phyloP scores from a whole-genome alignment of 2,888 invertebrate genomes.

The Lycocerus yunnanus region DNA sequence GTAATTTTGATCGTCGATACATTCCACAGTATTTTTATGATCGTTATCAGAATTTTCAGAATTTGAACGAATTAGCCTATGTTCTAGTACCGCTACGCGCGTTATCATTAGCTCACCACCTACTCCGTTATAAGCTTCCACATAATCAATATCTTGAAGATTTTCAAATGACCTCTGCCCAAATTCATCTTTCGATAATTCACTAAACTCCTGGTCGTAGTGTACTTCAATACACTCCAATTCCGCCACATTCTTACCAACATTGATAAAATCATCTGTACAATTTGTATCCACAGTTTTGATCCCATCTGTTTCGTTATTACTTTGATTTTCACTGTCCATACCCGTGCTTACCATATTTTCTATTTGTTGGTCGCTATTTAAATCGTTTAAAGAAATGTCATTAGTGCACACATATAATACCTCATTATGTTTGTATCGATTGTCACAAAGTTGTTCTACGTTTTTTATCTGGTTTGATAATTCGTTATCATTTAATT shows the following conservation, averaged over 20 bases:
- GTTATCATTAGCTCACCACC: constrained; percentile 44
- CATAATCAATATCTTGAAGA: constrained; percentile 34
- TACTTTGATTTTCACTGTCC: not conserved
- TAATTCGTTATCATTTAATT: not conserved
- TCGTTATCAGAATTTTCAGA: not conserved
- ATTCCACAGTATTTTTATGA: not conserved
- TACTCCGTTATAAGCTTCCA: constrained; percentile 46
- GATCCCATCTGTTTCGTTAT: not conserved
- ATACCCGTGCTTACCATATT: not conserved
- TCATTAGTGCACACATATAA: not conserved
- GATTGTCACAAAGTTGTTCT: not conserved
- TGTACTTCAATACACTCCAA: not conserved
- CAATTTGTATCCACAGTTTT: not conserved
- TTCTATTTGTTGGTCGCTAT: not conserved
- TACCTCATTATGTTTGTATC: not conserved
- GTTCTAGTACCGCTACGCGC: constrained; percentile 37
- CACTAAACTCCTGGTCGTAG: not conserved
- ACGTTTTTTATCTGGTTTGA: not conserved
- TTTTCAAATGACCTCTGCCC: constrained; percentile 31
- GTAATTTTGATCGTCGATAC: not conserved
- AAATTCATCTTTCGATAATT: constrained; percentile 32
- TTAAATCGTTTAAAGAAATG: not conserved
- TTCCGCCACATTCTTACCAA: not conserved
- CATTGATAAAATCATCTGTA: not conserved
- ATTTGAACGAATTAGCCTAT: not conserved